A percentile compares a stretch with the other conserved stretches of the same genome.
Conservation (phyloP, 2,113 vertebrate species). For the Copsychus sechellarum region DNA sequence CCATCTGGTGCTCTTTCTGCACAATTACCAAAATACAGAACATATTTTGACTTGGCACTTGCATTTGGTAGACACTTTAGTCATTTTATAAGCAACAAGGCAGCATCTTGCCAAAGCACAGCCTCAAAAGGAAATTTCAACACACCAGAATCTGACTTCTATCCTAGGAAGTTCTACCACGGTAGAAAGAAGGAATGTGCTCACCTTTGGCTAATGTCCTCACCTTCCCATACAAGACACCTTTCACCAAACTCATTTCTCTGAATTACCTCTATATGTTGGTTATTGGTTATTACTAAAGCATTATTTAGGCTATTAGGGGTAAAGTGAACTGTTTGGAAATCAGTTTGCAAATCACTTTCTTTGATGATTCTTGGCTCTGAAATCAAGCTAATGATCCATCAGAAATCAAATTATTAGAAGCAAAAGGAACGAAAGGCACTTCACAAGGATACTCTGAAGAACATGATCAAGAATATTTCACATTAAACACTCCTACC, state of each 20-base stretch:
- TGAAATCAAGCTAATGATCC: constrained; percentile 17
- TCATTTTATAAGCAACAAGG: constrained; percentile 61
- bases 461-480: not conserved
- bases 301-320: not conserved
- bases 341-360: not conserved
- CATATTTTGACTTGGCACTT: constrained; percentile 70
- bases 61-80: constrained; percentile 63
- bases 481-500: not conserved
- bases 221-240: not conserved
- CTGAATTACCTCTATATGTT: not conserved
- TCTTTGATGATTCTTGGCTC: not conserved
- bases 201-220: not conserved
- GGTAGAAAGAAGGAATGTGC: not conserved
- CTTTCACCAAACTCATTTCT: not conserved
- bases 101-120: constrained; percentile 27
- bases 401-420: constrained; percentile 33
- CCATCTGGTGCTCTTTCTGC: constrained; percentile 70
- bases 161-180: not conserved
- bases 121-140: constrained; percentile 50
- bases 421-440: not conserved
- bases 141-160: constrained; percentile 32
- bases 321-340: not conserved
- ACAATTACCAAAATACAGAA: constrained; percentile 74
- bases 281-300: not conserved
- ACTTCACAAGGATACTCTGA: constrained; percentile 12